Base-by-base conservation (phyloP, 2,888 invertebrate species). In the Drosophila phalerata region DNA sequence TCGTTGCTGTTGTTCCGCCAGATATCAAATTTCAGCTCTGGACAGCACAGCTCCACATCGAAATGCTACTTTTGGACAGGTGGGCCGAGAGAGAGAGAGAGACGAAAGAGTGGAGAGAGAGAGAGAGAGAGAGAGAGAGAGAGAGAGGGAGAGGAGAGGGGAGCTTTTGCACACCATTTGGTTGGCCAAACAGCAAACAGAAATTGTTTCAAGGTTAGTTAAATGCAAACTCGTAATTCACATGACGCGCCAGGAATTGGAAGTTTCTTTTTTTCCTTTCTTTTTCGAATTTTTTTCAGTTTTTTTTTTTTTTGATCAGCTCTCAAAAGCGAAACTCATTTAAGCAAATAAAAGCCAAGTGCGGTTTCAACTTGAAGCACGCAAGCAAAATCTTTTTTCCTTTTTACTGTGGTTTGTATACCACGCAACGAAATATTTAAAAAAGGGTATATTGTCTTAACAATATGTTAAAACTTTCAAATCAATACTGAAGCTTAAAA, bases 121-220 rank as follows among this genome's bases (percentile, higher is more conserved):
- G 3, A 25, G 15, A 37, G 32, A n/a, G 5, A 3, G 13, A 2
- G 0, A n/a, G 10, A 13, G n/a, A 4, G 19, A 25, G 2, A 25
- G 6, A 13, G 2, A 3, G 8, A 15, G 30, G 3, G n/a, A 5
- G 32, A 22, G 17, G n/a, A 15, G 10, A 34, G 45, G 19, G 17
- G 22, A n/a, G 56, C 56, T 28, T 47, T 47, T 28, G 49, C 64
- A 47, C 58, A 67, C n/a, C 34, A 42, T 52, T 77, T 77, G 57
- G 47, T 49, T 71, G 52, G 73, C 60, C 53, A 56, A 64, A 67
- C 47, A 30, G 34, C 47, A 58, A 55, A 55, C 40, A 45, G 69
- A 74, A 79, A 79, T 74, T 75, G 57, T 76, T 79, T 76, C 79
- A 76, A 76, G 76, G 76, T 76, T 76, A 79, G 76, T 69, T 75